phyloP scores from a whole-genome alignment of 2,888 invertebrate species.

The Venusia cambrica region DNA sequence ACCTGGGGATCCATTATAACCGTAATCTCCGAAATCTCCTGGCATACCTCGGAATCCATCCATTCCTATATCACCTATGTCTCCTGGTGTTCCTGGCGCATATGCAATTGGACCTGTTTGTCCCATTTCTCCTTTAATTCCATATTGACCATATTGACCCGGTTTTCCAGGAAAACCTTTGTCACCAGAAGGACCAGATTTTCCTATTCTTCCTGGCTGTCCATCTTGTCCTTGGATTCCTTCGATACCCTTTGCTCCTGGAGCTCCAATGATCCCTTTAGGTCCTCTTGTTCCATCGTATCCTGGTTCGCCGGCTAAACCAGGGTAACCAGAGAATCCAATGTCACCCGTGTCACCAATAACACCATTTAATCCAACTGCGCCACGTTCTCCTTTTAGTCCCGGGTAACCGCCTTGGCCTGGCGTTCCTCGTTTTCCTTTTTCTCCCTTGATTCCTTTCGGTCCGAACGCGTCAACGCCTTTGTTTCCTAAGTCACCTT shows the following conservation, averaged over 20 bases:
- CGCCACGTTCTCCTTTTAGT: conserved; percentile 79
- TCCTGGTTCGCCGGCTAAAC: conserved; percentile 81
- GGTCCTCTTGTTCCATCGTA: conserved; percentile 52
- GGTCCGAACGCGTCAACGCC: conserved; percentile 73
- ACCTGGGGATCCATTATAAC: conserved; percentile 81
- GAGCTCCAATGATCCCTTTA: conserved; percentile 73
- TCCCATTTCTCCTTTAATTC: conserved; percentile 40
- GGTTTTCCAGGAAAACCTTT: conserved; percentile 65
- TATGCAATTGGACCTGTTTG: conserved; percentile 57
- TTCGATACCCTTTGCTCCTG: conserved; percentile 54
- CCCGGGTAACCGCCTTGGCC: conserved; percentile 76
- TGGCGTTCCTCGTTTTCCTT: conserved; percentile 80
- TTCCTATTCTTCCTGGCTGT: conserved; percentile 63
- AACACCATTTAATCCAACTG: conserved; percentile 70
- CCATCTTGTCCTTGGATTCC: conserved; percentile 51
- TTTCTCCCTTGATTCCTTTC: conserved; percentile 81
- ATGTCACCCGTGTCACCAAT: conserved; percentile 74
- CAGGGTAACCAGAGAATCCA: conserved; percentile 76
- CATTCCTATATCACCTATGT: conserved; percentile 77
- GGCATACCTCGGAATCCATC: conserved; percentile 79
- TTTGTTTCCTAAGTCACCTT: conserved; percentile 81
- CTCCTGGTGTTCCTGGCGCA: conserved; percentile 65
- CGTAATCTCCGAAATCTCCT: conserved; percentile 80
- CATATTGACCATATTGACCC: conserved; percentile 33
- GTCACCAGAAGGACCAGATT: conserved; percentile 80